Evolutionary conservation across 2,888 invertebrate species (phyloP), one percentile per base, ranked within the genome.

Genomic region (Rhamphomyia laevipes): DNA sequence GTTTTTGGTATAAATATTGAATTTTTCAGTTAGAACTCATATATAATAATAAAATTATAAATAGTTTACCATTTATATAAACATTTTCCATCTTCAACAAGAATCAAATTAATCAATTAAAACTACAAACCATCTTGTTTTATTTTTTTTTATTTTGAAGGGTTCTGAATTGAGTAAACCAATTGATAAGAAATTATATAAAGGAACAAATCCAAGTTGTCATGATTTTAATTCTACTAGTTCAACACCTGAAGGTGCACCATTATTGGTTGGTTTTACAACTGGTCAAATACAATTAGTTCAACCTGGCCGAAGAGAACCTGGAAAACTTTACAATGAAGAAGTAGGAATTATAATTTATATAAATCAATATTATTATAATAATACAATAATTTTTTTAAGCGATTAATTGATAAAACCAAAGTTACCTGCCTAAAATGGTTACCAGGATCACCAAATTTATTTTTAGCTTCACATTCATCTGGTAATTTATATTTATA

Each of bases 171-270:
- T 95, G 65, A 90, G 88, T 56, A 95, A 95, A 71, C 96, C 96
- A 40, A 83, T 97, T 59, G 97, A 99, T 72, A 99, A 97, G 71
- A 88, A 96, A 70, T 85, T 94, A 65, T 99, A 99, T 73, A 97
- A 97, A 76, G 96, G 96, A 64, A 96, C 95, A 47, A 94, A 91
- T 74, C 99, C 97, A 16, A 99, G 97, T 23, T 96, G 96, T 72
- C 99, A 99, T 67, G 95, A 96, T 74, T 97, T 99, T 73, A 97
- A 97, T 76, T 78, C 81, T 46, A 77, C 82, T 57, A 83, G 86
- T 46, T 86, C 87, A 63, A 83, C 84, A 51, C 74, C 80, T 15
- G 91, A 93, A 53, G 86, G 86, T 68, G 88, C 92, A 18, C 86
- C 88, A 47, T 77, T 99, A 57, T 77, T 97, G 60, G 92, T 99